Conservation (phyloP, 1,140 invertebrate genomes). For the Drosophila nannoptera region DNA sequence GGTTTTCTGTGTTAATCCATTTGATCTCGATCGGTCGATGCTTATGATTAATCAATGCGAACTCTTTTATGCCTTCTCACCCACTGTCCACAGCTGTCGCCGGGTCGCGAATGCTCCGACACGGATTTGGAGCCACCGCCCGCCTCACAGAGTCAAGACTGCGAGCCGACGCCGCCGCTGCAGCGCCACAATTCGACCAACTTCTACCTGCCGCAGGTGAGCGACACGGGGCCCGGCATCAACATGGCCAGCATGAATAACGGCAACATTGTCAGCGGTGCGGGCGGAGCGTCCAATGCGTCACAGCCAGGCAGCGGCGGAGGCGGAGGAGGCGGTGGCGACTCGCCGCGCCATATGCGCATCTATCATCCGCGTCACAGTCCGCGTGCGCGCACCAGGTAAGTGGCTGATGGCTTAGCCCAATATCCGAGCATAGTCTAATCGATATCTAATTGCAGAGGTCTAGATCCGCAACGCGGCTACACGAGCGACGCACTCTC, state of each 20-base stretch:
- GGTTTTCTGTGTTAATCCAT: conserved; percentile 30
- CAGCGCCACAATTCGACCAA: conserved; percentile 94
- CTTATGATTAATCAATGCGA: conserved; percentile 20
- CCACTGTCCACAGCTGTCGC: conserved; percentile 84
- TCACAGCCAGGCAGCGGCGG: conserved; percentile 52
- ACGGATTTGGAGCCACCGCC: conserved; percentile 89
- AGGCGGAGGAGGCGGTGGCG: conserved; percentile 72
- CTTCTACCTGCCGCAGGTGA: conserved; percentile 88
- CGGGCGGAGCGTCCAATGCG: conserved; percentile 17
- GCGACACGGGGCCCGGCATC: conserved; percentile 40
- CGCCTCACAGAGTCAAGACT: conserved; percentile 94
- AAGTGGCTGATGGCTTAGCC: conserved; percentile 22
- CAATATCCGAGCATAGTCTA: background rate
- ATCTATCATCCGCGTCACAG: conserved; percentile 86
- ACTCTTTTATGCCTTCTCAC: conserved; percentile 2
- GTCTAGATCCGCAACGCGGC: conserved; percentile 83
- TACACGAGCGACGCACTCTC: conserved; percentile 85
- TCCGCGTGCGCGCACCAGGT: conserved; percentile 87
- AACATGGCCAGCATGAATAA: conserved; percentile 57
- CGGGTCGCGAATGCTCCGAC: conserved; percentile 86
- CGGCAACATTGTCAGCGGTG: conserved; percentile 60
- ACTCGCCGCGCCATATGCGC: conserved; percentile 82
- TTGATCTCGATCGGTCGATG: background rate
- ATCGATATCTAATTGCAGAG: conserved; percentile 68
- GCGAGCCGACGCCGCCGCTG: conserved; percentile 93